Evolutionary conservation across 1,140 invertebrate species (phyloP).

Genomic region (Brachionus manjavacas): DNA sequence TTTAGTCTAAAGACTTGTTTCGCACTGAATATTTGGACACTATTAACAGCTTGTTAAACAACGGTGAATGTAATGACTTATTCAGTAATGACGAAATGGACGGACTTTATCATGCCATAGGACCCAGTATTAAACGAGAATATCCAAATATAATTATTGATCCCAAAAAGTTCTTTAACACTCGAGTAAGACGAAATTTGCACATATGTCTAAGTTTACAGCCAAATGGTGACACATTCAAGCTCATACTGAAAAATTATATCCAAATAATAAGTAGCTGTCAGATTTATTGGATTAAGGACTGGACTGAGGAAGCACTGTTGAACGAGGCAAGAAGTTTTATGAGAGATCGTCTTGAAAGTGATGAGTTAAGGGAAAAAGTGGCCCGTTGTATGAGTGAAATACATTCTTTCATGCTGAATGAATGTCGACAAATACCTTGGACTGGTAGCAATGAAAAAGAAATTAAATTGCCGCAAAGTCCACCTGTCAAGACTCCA

Average conservation of each 20-base stretch:
- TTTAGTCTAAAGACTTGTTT: conserved; percentile 51
- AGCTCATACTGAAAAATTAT: conserved; percentile 52
- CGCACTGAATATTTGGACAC: conserved; percentile 53
- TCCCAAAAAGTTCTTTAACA: conserved; percentile 56
- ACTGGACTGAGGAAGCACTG: conserved; percentile 54
- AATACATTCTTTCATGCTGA: conserved; percentile 55
- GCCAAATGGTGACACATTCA: conserved; percentile 50
- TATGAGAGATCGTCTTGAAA: conserved; percentile 43
- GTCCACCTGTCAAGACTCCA: conserved; percentile 48
- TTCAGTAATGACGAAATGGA: conserved; percentile 58
- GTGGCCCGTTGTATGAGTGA: conserved; percentile 53
- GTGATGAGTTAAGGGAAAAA: conserved; percentile 48
- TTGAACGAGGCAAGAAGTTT: conserved; percentile 54
- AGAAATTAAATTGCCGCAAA: conserved; percentile 46
- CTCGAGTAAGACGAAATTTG: conserved; percentile 54
- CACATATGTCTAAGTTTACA: conserved; percentile 55
- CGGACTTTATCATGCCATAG: conserved; percentile 54
- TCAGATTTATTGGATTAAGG: conserved; percentile 56
- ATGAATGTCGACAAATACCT: conserved; percentile 54
- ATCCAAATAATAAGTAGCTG: conserved; percentile 54
- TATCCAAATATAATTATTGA: conserved; percentile 51
- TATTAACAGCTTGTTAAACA: conserved; percentile 55
- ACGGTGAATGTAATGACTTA: conserved; percentile 55
- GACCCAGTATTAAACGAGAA: conserved; percentile 54
- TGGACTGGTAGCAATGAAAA: conserved; percentile 53